Percentiles rank a stretch among this genome's conserved stretches.
These are phyloP conservation scores for Xylota segnis DNA, from an alignment of 2,888 invertebrate genomes.

Conservation along the genomic window DNA sequence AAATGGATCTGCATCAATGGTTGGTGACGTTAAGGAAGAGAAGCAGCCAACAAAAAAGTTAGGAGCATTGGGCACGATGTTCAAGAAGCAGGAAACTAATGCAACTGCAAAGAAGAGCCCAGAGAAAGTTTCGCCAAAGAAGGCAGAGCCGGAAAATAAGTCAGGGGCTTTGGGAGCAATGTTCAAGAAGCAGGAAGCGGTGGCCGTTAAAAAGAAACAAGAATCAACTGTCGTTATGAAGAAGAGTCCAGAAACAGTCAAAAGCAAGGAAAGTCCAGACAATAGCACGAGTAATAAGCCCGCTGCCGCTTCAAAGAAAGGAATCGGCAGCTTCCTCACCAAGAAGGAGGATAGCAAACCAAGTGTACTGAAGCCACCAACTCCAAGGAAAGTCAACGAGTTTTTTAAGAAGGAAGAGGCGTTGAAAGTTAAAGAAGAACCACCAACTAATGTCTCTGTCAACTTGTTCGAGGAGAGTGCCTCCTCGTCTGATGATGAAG, in stretches of 20 bases:
- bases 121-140: no score
- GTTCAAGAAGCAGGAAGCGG: slow-evolving; percentile 57
- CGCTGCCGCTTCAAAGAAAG: slow-evolving; percentile 78
- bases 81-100: slow-evolving; percentile 60
- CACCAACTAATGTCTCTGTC: slow-evolving; percentile 79
- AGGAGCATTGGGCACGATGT: slow-evolving; percentile 40
- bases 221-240: slow-evolving; percentile 10
- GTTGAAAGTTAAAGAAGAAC: slow-evolving; percentile 46
- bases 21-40: slow-evolving; percentile 43
- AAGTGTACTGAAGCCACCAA: slow-evolving; percentile 61
- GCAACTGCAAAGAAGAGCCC: slow-evolving; percentile 54
- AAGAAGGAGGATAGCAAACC: slow-evolving; percentile 71
- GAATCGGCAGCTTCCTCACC: slow-evolving; percentile 79
- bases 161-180: slow-evolving; percentile 12
- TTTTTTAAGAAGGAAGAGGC: slow-evolving; percentile 77
- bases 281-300: no score
- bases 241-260: slow-evolving; percentile 34
- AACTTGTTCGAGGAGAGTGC: slow-evolving; percentile 80
- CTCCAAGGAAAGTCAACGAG: slow-evolving; percentile 77
- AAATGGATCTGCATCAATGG: slow-evolving; percentile 44
- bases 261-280: no score
- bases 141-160: slow-evolving; percentile 72
- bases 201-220: no score
- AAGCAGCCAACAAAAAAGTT: slow-evolving; percentile 47
- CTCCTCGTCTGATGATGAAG: slow-evolving; percentile 81